Base-by-base conservation (phyloP, 2,888 invertebrate genomes). In the Enoplolaimus lenunculus region DNA sequence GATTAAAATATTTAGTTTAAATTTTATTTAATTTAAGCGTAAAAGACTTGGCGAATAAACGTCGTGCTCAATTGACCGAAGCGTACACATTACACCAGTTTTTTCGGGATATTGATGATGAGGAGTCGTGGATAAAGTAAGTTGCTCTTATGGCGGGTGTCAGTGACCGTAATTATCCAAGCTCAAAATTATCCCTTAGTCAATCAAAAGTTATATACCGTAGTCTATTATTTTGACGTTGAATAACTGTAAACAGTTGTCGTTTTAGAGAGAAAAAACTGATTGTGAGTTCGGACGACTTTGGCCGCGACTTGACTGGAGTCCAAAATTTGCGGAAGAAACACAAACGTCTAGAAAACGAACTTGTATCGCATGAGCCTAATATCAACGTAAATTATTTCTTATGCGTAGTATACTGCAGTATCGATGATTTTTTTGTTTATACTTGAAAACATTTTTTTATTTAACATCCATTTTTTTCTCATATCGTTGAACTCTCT, bases 271-370 rank as follows among this genome's bases (percentile, higher is more conserved):
- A 98, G 82, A 98, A 97, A 87, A 95, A 97, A 80, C 85, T 98
- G 33, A 85, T 97, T 30, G 95, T 97, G 0, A 91, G 93, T 1
- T 94, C 94, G 0, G 95, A 97, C 81, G 98, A 98, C 83, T 97
- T 95, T 81, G 97, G 97, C 0, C 90, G 95, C 73, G 97, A 98
- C 81, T 85, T 98, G 77, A 95, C 95, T 1, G 94, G 97, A 59
- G 97, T 98, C 0, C 95, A 98, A 82, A 99, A 99, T 82, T 84
- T 98, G 71, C 90, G 93, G 79, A 97, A 98, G 85, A 98, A 98
- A 82, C 98, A 98, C 84, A 95, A 97, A 83, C 89, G 98, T 7
- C 85, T 99, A n/a, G 98, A 98, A 79, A 92, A 93, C 0, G 98
- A 98, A 81, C 85, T 99, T 68, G 91, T 87, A 21, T 91, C 91